Evolutionary conservation across 2,113 vertebrate species (phyloP).

Genomic region (Cercocebus atys): DNA sequence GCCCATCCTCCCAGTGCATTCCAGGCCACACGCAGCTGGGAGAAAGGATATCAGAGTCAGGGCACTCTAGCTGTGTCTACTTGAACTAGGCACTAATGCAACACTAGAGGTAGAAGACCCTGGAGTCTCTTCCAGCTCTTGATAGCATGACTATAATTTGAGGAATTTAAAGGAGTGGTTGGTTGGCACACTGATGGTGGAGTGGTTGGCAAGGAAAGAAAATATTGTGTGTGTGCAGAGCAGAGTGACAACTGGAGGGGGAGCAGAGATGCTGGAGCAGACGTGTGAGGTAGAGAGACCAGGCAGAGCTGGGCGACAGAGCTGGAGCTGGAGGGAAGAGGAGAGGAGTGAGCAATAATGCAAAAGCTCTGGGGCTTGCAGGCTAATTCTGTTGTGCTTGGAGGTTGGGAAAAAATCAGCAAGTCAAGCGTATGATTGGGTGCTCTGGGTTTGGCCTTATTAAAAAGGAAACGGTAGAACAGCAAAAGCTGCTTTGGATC

Average conservation of each 20-base stretch:
- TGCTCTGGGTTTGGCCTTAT: neutral
- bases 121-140: neutral
- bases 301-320: neutral
- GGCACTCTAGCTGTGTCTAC: neutral
- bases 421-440: neutral
- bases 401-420: neutral
- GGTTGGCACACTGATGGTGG: neutral
- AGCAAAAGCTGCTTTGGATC: neutral
- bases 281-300: neutral
- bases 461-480: neutral
- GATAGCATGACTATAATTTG: neutral
- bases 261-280: neutral
- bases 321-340: neutral
- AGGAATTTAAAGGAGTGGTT: neutral
- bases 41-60: too few species aligned
- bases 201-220: neutral
- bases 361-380: neutral
- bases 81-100: neutral
- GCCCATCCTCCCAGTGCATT: neutral
- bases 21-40: neutral
- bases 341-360: too few species aligned
- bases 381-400: neutral
- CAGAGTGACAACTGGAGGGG: neutral
- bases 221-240: neutral
- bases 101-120: neutral